Evolutionary conservation across 1,140 invertebrate species (phyloP).

Genomic region (Ips typographus): DNA sequence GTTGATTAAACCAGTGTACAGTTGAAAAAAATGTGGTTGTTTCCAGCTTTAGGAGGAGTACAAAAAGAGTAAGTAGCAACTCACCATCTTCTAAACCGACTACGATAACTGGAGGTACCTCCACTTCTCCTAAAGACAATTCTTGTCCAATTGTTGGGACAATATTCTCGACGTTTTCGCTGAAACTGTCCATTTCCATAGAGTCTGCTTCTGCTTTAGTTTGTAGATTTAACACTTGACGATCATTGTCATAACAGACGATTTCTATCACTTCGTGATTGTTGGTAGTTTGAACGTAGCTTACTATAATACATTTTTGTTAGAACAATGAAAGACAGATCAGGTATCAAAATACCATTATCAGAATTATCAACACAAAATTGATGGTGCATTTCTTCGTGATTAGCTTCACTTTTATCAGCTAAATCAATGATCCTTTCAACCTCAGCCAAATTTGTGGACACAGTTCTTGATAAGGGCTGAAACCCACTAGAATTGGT

Average conservation of each 20-base stretch:
- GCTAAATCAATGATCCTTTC: conserved; percentile 23
- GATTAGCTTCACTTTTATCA: background rate
- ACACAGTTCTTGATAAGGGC: conserved; percentile 6
- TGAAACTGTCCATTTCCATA: conserved; percentile 21
- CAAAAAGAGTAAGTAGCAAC: conserved; percentile 25
- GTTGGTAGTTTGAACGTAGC: background rate
- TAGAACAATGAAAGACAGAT: too few species aligned
- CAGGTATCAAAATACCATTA: too few species aligned
- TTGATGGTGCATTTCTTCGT: too few species aligned
- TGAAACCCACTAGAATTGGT: background rate
- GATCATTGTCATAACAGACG: conserved; percentile 28
- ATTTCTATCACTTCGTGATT: conserved; percentile 28
- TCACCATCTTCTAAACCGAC: conserved; percentile 18
- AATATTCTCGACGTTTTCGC: conserved; percentile 16
- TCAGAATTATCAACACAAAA: too few species aligned
- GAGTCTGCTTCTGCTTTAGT: background rate
- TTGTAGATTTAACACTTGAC: conserved; percentile 1
- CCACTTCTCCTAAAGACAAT: background rate
- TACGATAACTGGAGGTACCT: conserved; percentile 24
- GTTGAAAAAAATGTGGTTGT: conserved; percentile 19
- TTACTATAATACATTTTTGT: too few species aligned
- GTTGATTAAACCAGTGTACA: background rate
- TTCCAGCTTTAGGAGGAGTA: conserved; percentile 17
- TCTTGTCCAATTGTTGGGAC: conserved; percentile 2
- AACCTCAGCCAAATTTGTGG: conserved; percentile 16